These are phyloP conservation scores for Phallusia fumigata DNA, from an alignment of 23 tunicate genomes.

Conservation along the genomic window DNA sequence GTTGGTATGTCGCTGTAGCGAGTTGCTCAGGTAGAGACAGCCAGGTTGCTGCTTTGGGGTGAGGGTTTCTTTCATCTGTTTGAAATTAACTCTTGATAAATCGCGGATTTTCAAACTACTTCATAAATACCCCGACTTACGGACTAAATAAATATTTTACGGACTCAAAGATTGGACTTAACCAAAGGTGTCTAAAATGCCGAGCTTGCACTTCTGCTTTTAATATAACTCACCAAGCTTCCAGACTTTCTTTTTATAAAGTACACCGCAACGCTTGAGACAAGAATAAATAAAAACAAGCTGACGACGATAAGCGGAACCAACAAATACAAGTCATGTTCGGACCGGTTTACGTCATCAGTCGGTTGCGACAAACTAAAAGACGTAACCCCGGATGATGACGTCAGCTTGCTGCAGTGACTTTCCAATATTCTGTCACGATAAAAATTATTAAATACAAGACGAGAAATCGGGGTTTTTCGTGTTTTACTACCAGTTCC, in stretches of 20 bases:
- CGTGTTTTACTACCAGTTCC: no score
- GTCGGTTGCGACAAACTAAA: neutral
- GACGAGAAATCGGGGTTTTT: no score
- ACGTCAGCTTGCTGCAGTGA: neutral
- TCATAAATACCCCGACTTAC: no score
- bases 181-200: no score
- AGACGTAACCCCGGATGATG: neutral
- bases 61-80: neutral
- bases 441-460: neutral
- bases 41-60: neutral
- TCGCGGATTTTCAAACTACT: no score
- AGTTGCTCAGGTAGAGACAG: neutral
- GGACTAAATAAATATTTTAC: no score
- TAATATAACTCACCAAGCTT: no score
- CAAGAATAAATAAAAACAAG: neutral
- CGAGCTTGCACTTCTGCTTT: no score
- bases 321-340: neutral
- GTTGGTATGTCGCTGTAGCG: slow-evolving; percentile 2
- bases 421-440: neutral
- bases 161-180: no score
- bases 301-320: neutral
- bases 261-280: neutral
- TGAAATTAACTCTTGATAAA: neutral
- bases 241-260: no score
- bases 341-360: neutral